These are phyloP conservation scores for Microctenopoma steveboyesi DNA, from an alignment of 2,797 vertebrate genomes.

Conservation along the genomic window DNA sequence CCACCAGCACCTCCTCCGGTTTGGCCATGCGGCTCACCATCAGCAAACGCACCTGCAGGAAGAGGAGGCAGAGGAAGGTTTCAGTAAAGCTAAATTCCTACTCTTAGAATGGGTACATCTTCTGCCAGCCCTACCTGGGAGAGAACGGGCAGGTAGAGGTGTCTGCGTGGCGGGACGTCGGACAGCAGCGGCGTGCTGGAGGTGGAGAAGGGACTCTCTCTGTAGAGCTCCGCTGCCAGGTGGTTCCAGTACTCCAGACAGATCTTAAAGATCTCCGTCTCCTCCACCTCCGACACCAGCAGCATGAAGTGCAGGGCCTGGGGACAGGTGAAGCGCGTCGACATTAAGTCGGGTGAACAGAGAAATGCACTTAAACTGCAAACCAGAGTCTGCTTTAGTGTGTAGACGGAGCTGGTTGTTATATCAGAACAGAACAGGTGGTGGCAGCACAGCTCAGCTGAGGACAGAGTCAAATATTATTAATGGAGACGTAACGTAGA, in stretches of 20 bases:
- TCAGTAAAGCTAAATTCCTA: no score
- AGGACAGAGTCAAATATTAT: no score
- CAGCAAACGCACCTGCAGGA: slow-evolving; percentile 88
- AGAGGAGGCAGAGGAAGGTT: neutral
- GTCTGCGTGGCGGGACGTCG: slow-evolving; percentile 94
- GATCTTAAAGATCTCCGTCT: slow-evolving; percentile 99
- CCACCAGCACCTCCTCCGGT: slow-evolving; percentile 96
- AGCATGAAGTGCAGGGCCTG: slow-evolving; percentile 87
- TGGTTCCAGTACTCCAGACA: slow-evolving; percentile 99
- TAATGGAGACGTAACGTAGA: no score
- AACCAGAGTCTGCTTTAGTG: no score
- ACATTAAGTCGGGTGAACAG: no score
- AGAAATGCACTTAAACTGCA: no score
- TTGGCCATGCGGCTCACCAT: slow-evolving; percentile 99
- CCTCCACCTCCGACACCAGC: slow-evolving; percentile 97
- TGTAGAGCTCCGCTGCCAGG: slow-evolving; percentile 95
- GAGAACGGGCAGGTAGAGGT: slow-evolving; percentile 94
- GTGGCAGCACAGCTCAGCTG: no score
- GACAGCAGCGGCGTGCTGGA: slow-evolving; percentile 93
- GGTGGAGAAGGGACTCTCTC: slow-evolving; percentile 96
- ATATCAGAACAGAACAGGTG: no score
- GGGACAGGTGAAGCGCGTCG: neutral
- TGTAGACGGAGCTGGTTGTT: no score
- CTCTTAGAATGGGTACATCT: neutral
- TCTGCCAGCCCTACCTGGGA: slow-evolving; percentile 87